Percentiles rank a stretch among this genome's conserved stretches.
These are phyloP conservation scores for Drosophila punjabiensis DNA, from an alignment of 1,140 invertebrate genomes.

Conservation along the genomic window DNA sequence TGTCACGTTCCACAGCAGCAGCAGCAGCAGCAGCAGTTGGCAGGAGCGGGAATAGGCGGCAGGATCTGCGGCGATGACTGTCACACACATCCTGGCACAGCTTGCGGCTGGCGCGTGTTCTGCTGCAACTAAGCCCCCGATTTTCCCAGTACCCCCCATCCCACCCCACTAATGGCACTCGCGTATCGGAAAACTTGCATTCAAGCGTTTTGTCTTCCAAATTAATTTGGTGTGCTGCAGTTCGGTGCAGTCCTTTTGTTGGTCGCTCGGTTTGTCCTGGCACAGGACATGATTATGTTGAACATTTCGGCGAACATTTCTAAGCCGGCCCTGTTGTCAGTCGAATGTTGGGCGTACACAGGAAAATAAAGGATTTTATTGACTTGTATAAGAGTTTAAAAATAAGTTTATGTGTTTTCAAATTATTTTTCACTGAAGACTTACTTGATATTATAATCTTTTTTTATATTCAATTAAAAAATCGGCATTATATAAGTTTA, in stretches of 20 bases:
- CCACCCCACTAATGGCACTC: constrained; percentile 63
- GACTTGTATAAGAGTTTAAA: background rate
- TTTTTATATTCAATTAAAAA: background rate
- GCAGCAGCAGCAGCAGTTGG: constrained; percentile 26
- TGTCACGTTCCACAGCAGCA: constrained; percentile 49
- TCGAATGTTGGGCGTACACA: constrained; percentile 18
- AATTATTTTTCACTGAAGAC: background rate
- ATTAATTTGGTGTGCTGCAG: constrained; percentile 76
- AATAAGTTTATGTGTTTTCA: background rate
- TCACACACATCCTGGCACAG: constrained; percentile 53
- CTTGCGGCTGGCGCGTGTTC: constrained; percentile 59
- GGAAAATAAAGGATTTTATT: background rate
- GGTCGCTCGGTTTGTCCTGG: constrained; percentile 22
- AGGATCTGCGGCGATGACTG: constrained; percentile 36
- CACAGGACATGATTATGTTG: constrained; percentile 76
- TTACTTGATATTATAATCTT: background rate
- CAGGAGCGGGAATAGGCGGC: constrained; percentile 14
- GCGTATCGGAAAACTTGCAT: constrained; percentile 67
- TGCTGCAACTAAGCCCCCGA: constrained; percentile 35
- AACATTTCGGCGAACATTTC: constrained; percentile 65
- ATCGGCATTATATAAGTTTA: background rate
- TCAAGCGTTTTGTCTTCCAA: constrained; percentile 76
- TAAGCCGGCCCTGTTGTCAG: constrained; percentile 15
- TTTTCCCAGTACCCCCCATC: background rate
- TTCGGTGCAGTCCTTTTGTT: constrained; percentile 48